Evolutionary conservation across 1,140 invertebrate species (phyloP), one percentile per base, ranked within the genome.

Genomic region (Procambarus virginalis): DNA sequence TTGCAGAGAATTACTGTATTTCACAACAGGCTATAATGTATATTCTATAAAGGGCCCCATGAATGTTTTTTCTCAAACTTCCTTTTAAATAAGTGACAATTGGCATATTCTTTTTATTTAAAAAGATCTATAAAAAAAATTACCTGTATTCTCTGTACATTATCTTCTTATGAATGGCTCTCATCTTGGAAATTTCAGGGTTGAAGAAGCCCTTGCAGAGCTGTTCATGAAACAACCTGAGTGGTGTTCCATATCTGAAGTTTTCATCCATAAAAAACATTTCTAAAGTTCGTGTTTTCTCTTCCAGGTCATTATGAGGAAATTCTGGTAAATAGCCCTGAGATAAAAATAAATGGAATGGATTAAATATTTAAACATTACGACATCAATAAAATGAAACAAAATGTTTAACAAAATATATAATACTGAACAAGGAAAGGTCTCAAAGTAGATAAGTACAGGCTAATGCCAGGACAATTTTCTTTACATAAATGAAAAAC

Each of bases 191-290:
- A 91, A 94, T 94, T 91, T 94, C 94, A 84, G 94, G 94, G 46
- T 94, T 94, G 86, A 95, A 96, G 92, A 95, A 95, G 55, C 96
- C 96, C 93, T 96, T 95, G 94, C 95, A 96, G 83, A 97, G 93
- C 92, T 96, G 95, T 51, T 94, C 94, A 92, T 96, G 95, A 92
- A 97, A 96, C 80, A 95, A 94, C 90, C 94, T 94, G n/a, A 97
- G 92, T 80, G 96, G 96, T 93, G 95, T 96, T 92, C 95, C 95
- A 94, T 96, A 97, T 92, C 95, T 95, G 93, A 97, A 96, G 93
- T 95, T 95, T 93, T 96, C 95, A 93, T 95, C 95, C 92, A 94
- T 94, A 92, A 97, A 96, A 58, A 97, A 93, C 94, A 94, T 95
- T 93, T 95, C 94, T 51, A 96, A 92, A 46, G 96, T 96, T 92